A percentile compares a stretch with the other conserved stretches of the same genome.
Evolutionary conservation across 2,888 invertebrate species (phyloP).

Genomic region (Pristionchus entomophagus): DNA sequence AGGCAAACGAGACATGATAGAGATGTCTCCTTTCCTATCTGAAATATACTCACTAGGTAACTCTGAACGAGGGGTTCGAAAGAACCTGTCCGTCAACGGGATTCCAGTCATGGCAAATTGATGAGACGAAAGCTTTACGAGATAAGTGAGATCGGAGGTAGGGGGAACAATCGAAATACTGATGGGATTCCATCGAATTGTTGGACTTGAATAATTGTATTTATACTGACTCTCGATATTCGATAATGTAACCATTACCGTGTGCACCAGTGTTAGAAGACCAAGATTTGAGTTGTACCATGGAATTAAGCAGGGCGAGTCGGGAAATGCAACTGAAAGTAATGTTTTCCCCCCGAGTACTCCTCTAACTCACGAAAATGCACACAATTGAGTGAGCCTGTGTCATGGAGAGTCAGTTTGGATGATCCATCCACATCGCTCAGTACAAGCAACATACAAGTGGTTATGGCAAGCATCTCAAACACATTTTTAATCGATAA

Average conservation of each 20-base stretch:
- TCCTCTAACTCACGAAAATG: not conserved
- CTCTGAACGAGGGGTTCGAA: not conserved
- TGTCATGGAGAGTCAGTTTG: not conserved
- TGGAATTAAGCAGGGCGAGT: not conserved
- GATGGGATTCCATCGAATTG: not conserved
- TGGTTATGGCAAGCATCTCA: not conserved
- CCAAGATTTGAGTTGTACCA: not conserved
- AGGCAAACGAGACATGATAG: not conserved
- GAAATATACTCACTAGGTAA: not conserved
- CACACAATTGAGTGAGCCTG: not conserved
- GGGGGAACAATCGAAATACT: conserved; percentile 22
- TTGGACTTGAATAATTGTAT: not conserved
- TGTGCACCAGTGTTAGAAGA: not conserved
- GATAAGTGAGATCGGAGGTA: conserved; percentile 13
- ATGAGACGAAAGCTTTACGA: not conserved
- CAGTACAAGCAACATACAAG: not conserved
- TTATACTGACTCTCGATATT: too few relatives aligned
- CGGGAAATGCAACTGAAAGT: not conserved
- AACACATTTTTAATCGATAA: not conserved
- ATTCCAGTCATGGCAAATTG: conserved; percentile 3
- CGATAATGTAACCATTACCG: not conserved
- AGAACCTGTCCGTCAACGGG: not conserved
- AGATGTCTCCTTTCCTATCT: not conserved
- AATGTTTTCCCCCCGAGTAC: not conserved
- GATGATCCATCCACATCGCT: not conserved